These are phyloP conservation scores for Dicrurus megarhynchus DNA, from an alignment of 2,113 vertebrate species.

Conservation along the genomic window DNA sequence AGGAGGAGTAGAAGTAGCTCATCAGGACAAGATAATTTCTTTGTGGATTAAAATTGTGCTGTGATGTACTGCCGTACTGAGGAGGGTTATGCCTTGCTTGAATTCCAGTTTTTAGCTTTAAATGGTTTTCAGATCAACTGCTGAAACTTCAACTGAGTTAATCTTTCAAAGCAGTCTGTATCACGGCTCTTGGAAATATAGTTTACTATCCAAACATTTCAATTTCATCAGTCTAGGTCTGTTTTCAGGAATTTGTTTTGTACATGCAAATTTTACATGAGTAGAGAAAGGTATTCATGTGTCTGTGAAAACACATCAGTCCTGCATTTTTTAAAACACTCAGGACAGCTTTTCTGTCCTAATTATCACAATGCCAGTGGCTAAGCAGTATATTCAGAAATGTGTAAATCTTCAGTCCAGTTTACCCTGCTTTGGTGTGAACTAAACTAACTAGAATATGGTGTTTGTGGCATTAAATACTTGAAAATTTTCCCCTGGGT, in stretches of 20 bases:
- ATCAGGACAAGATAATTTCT: not conserved
- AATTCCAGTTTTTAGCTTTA: not conserved
- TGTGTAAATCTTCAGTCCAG: not conserved
- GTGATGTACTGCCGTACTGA: not conserved
- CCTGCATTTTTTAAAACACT: not conserved
- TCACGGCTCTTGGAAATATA: not conserved
- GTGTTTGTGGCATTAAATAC: not conserved
- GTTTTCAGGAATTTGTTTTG: not conserved
- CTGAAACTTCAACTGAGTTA: not conserved
- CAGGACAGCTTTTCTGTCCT: not conserved
- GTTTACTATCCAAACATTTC: not conserved
- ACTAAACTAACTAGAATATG: not conserved
- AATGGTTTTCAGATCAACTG: not conserved
- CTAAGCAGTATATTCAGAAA: not conserved
- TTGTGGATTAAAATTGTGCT: not conserved
- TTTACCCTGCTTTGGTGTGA: not conserved
- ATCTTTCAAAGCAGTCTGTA: not conserved
- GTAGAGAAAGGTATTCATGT: not conserved
- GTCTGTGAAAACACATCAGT: not conserved
- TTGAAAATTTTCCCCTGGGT: not conserved
- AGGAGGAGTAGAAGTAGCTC: not conserved
- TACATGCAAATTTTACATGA: not conserved
- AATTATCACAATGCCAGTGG: not conserved
- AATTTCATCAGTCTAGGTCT: not conserved
- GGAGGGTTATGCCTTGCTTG: not conserved